phyloP scores from a whole-genome alignment of 1,140 invertebrate species.

The Batillaria attramentaria region DNA sequence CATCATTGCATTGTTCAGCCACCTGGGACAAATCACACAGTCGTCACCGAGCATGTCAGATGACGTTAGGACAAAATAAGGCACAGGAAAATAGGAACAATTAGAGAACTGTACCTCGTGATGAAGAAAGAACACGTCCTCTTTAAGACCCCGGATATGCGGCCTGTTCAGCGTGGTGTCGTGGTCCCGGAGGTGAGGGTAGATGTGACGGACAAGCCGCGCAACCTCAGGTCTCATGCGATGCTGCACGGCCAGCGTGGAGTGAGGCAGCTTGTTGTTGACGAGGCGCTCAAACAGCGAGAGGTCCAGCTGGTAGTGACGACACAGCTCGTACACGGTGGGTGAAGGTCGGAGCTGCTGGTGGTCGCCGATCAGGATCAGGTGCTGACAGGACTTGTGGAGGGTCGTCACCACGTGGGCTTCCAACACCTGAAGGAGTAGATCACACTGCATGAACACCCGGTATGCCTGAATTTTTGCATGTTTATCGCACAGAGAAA shows the following conservation, averaged over 20 bases:
- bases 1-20: conserved; percentile 57
- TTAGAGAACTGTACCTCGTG: conserved; percentile 49
- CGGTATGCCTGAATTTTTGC: too few species aligned
- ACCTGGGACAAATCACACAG: not conserved
- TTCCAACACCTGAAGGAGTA: conserved; percentile 55
- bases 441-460: too few species aligned
- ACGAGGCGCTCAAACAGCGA: conserved; percentile 70
- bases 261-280: conserved; percentile 48
- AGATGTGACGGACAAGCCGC: conserved; percentile 68
- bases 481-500: too few species aligned
- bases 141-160: conserved; percentile 62
- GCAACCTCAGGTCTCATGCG: conserved; percentile 68
- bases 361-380: conserved; percentile 87
- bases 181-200: conserved; percentile 66
- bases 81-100: not conserved
- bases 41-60: not conserved
- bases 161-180: conserved; percentile 17
- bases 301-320: conserved; percentile 58
- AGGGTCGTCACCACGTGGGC: conserved; percentile 72
- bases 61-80: not conserved
- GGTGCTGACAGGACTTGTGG: conserved; percentile 80
- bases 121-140: conserved; percentile 69
- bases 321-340: conserved; percentile 51
- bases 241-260: conserved; percentile 59
- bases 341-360: conserved; percentile 72